Conservation (phyloP, 92 coral and sea anemone genomes). For the Phenganax subtilis region DNA sequence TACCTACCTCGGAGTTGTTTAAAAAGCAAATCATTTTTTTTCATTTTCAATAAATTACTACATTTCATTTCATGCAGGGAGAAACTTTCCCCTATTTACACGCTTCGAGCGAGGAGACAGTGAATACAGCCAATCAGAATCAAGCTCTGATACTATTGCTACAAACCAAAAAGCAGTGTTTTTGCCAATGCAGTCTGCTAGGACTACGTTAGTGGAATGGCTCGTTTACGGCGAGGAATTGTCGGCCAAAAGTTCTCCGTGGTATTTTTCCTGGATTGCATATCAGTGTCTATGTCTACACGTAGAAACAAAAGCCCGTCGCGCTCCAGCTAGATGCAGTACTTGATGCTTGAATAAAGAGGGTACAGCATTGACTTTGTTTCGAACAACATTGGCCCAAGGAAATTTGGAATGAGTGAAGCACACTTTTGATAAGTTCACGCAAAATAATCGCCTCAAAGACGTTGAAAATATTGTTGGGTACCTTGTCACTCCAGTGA, state of each 20-base stretch:
- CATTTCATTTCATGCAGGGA: not conserved
- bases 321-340: no score
- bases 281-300: no score
- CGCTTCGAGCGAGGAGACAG: not conserved
- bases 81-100: not conserved
- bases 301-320: no score
- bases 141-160: not conserved
- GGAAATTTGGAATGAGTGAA: not conserved
- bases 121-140: not conserved
- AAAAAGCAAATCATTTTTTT: no score
- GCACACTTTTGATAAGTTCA: not conserved
- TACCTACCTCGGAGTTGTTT: no score
- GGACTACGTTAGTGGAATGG: no score
- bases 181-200: not conserved
- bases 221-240: no score
- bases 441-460: not conserved
- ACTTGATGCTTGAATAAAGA: no score
- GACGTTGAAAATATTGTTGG: not conserved
- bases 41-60: not conserved
- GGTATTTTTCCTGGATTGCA: no score
- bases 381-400: no score
- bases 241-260: no score
- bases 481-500: conserved; percentile 49
- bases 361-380: no score
- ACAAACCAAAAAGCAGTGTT: not conserved